These are phyloP conservation scores for Cavia porcellus DNA, from an alignment of 2,113 vertebrate genomes.

Conservation along the genomic window DNA sequence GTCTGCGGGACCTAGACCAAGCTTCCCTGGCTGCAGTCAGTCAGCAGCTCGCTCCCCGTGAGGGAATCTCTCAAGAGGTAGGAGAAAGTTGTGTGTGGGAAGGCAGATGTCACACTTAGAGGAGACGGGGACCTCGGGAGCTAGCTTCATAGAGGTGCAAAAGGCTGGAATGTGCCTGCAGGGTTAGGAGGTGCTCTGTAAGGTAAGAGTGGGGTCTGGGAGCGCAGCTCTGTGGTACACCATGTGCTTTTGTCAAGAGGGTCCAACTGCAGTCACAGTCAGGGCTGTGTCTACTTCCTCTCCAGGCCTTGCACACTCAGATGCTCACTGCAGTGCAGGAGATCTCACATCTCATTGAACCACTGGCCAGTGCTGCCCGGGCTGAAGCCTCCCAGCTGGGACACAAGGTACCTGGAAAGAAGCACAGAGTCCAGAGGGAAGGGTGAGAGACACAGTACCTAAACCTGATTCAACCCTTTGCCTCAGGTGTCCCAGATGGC, in stretches of 20 bases:
- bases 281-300: conserved; percentile 32
- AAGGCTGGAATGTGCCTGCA: neutral
- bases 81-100: conserved; percentile 16
- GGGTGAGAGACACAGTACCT: neutral
- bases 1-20: conserved; percentile 97
- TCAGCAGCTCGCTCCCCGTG: conserved; percentile 95
- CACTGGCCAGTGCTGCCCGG: conserved; percentile 93
- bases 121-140: neutral
- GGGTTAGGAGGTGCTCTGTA: neutral
- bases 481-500: conserved; percentile 97
- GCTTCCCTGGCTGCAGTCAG: conserved; percentile 97
- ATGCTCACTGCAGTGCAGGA: conserved; percentile 98
- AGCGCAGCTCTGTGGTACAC: neutral
- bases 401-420: conserved; percentile 93
- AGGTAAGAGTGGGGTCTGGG: neutral
- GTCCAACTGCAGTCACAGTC: neutral
- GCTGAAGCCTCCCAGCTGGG: conserved; percentile 97
- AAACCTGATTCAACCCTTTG: neutral
- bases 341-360: conserved; percentile 97
- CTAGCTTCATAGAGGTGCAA: neutral
- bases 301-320: conserved; percentile 96
- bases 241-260: neutral
- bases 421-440: neutral
- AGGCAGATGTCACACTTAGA: neutral
- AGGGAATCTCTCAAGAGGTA: conserved; percentile 98